phyloP scores from a whole-genome alignment of 2,888 invertebrate species.

The Parnassius apollo region DNA sequence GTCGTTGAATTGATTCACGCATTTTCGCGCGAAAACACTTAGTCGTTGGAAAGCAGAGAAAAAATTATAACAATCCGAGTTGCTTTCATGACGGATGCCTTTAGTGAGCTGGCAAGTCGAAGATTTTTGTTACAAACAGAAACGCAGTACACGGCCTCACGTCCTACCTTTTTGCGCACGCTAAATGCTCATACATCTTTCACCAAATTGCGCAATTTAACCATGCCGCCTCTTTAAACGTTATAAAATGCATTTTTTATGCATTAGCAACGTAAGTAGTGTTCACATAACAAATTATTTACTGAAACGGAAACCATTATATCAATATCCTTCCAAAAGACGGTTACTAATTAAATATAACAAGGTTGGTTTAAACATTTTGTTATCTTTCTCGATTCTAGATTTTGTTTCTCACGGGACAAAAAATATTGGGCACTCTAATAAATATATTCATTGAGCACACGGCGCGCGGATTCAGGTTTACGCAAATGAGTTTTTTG shows the following conservation, averaged over 20 bases:
- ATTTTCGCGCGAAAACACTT: conserved; percentile 21
- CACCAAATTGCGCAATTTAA: conserved; percentile 63
- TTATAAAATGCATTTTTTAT: conserved; percentile 45
- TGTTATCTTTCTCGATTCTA: conserved; percentile 50
- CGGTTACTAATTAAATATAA: conserved; percentile 26
- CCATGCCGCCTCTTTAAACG: conserved; percentile 42
- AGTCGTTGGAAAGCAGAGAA: conserved; percentile 21
- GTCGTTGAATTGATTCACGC: not conserved
- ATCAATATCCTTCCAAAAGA: conserved; percentile 34
- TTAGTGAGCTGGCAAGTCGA: conserved; percentile 38
- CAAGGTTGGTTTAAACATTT: conserved; percentile 35
- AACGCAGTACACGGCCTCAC: conserved; percentile 46
- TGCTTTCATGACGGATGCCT: conserved; percentile 16
- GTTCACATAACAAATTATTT: conserved; percentile 38
- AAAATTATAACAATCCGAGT: conserved; percentile 18
- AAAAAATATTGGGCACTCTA: conserved; percentile 63
- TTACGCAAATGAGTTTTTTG: conserved; percentile 30
- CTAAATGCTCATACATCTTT: conserved; percentile 65
- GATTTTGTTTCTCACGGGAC: conserved; percentile 68
- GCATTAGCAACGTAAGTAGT: conserved; percentile 21
- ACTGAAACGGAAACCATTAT: conserved; percentile 40
- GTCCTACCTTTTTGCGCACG: conserved; percentile 54
- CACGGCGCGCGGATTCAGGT: conserved; percentile 52
- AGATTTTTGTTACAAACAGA: conserved; percentile 47
- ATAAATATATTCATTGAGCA: conserved; percentile 64